These are phyloP conservation scores for Toxostoma redivivum DNA, from an alignment of 2,113 vertebrate species.

Conservation along the genomic window DNA sequence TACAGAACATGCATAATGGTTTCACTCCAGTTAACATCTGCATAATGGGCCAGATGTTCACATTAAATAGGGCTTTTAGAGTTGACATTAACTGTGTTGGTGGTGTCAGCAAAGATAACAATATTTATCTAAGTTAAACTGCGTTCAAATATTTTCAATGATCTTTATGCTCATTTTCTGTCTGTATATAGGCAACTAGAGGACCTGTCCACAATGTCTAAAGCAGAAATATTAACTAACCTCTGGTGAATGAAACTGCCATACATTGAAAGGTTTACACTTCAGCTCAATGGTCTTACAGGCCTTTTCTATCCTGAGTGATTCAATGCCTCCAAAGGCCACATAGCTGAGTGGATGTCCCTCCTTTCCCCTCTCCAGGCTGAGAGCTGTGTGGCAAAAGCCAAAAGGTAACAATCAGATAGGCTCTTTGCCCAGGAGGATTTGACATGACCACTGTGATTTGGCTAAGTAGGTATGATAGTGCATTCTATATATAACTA, in stretches of 20 bases:
- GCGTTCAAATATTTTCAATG: background rate
- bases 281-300: background rate
- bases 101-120: background rate
- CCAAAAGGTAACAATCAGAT: background rate
- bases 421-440: background rate
- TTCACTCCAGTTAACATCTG: conserved; percentile 15
- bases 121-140: background rate
- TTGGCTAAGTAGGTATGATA: background rate
- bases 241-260: background rate
- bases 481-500: background rate
- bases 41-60: background rate
- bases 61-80: background rate
- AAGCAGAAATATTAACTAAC: background rate
- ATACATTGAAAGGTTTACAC: background rate
- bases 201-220: background rate
- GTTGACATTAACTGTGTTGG: background rate
- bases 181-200: background rate
- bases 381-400: background rate
- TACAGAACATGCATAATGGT: background rate
- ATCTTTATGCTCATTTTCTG: background rate
- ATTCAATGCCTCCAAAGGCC: background rate
- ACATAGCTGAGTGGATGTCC: rapidly evolving
- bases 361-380: background rate
- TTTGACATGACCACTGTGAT: background rate
- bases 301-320: background rate